phyloP scores from a whole-genome alignment of 2,888 invertebrate species.

The Callosobruchus maculatus region DNA sequence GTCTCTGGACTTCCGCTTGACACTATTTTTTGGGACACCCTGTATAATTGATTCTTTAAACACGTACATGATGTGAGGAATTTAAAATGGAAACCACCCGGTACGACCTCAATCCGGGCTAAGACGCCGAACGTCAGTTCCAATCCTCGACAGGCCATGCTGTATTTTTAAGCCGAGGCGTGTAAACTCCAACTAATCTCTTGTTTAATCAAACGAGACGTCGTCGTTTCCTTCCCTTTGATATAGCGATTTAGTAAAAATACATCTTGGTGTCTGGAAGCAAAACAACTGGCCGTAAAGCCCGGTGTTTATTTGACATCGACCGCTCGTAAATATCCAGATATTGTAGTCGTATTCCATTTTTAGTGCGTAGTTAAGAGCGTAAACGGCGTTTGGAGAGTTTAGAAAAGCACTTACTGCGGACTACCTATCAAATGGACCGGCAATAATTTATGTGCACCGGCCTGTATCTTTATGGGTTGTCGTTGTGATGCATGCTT shows the following conservation, averaged over 20 bases:
- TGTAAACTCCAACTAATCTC: neutral
- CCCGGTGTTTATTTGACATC: slow-evolving; percentile 21
- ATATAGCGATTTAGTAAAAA: neutral
- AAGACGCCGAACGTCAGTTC: no score
- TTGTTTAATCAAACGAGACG: neutral
- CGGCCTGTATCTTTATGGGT: slow-evolving; percentile 45
- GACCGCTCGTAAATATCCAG: slow-evolving; percentile 19
- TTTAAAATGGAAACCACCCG: no score
- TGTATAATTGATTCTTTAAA: no score
- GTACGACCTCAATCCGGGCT: no score
- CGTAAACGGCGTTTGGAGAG: slow-evolving; percentile 39
- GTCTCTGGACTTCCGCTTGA: no score
- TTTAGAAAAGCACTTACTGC: slow-evolving; percentile 43
- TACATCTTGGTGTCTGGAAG: slow-evolving; percentile 4
- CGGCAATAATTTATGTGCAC: slow-evolving; percentile 44
- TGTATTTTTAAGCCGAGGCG: neutral
- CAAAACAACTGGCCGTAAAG: slow-evolving; percentile 21
- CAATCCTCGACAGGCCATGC: no score
- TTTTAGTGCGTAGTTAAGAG: slow-evolving; percentile 29
- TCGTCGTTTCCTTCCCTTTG: neutral
- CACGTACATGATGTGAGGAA: no score
- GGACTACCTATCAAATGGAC: slow-evolving; percentile 39
- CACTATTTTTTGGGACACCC: no score
- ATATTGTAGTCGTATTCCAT: slow-evolving; percentile 28
- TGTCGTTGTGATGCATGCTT: slow-evolving; percentile 40